These are phyloP conservation scores for Coracias cyanogaster DNA, from an alignment of 2,797 vertebrate genomes.

Conservation along the genomic window DNA sequence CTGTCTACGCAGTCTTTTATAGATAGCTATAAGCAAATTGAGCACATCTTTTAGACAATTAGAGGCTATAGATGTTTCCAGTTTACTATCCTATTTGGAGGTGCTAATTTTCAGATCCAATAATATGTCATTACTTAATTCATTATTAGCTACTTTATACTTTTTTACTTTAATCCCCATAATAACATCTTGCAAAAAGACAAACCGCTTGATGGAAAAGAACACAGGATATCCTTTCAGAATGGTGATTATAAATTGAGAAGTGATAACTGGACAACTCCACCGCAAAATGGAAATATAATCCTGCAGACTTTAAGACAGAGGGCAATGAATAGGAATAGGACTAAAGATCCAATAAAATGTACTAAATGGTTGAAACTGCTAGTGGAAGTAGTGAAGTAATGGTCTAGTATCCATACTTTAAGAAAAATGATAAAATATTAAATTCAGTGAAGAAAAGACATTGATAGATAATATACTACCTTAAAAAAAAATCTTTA, in stretches of 20 bases:
- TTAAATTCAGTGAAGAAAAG: background rate
- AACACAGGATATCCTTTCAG: background rate
- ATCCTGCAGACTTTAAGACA: background rate
- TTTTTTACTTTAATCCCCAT: background rate
- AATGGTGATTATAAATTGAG: background rate
- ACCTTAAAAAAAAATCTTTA: background rate
- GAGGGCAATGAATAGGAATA: background rate
- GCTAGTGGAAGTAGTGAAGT: background rate
- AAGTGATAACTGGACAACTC: background rate
- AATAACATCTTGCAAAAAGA: background rate
- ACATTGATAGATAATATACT: background rate
- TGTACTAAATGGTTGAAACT: background rate
- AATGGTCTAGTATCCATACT: background rate
- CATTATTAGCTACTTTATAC: background rate
- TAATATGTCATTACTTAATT: background rate
- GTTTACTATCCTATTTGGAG: background rate
- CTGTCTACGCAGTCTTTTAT: background rate
- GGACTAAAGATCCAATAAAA: background rate
- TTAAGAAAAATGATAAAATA: background rate
- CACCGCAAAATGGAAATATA: background rate
- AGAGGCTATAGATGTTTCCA: background rate
- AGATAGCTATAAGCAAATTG: background rate
- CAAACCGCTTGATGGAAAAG: background rate
- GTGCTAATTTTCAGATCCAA: background rate
- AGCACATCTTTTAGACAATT: background rate